Conservation (phyloP, 2,888 invertebrate species). For the Pristionchus mayeri region DNA sequence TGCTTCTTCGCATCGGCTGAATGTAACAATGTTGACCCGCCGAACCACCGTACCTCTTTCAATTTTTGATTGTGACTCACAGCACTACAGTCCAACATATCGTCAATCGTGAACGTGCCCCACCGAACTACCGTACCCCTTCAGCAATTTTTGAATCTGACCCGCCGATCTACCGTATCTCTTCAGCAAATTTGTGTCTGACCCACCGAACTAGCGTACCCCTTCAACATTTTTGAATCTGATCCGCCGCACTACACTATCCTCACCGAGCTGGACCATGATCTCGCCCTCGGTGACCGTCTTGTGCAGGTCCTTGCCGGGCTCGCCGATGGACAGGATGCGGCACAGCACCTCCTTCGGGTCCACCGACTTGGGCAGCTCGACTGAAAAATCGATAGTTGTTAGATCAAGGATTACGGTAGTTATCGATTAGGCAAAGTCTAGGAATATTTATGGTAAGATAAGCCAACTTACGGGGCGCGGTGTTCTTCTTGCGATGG, state of each 20-base stretch:
- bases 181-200: too few relatives aligned
- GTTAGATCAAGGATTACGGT: neutral
- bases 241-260: neutral
- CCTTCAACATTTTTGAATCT: neutral
- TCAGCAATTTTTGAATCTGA: neutral
- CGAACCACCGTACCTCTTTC: neutral
- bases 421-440: neutral
- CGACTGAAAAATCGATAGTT: neutral
- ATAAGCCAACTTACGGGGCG: neutral
- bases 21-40: neutral
- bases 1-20: neutral
- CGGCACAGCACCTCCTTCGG: conserved; percentile 14
- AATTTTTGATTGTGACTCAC: too few relatives aligned
- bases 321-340: neutral
- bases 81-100: too few relatives aligned
- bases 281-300: conserved; percentile 19
- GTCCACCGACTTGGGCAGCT: conserved; percentile 9
- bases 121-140: neutral
- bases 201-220: neutral
- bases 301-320: neutral
- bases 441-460: neutral
- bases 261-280: neutral
- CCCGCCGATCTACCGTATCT: neutral
- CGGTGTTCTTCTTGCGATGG: neutral
- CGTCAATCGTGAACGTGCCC: neutral